Conservation (phyloP, 1,140 invertebrate species). For the Drosophila jambulina region DNA sequence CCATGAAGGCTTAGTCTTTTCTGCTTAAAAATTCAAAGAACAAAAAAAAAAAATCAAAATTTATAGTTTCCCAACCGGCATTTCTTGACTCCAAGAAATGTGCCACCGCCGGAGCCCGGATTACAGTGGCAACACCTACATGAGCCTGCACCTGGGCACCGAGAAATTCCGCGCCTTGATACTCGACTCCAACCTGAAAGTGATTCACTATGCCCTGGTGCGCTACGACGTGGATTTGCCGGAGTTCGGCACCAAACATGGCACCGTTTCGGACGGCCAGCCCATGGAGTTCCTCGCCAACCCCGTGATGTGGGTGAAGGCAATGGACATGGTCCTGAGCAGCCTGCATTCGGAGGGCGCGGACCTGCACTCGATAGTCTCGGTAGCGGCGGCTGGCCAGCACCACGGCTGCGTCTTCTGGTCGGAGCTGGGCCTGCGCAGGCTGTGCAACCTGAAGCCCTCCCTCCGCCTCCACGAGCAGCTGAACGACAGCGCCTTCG, state of each 20-base stretch:
- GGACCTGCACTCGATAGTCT: slow-evolving; percentile 92
- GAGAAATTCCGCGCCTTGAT: slow-evolving; percentile 37
- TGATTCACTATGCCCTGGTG: slow-evolving; percentile 10
- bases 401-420: slow-evolving; percentile 99
- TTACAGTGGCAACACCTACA: slow-evolving; percentile 55
- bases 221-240: slow-evolving; percentile 61
- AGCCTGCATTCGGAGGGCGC: slow-evolving; percentile 91
- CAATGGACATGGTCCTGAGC: slow-evolving; percentile 95
- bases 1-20: not conserved
- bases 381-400: slow-evolving; percentile 95
- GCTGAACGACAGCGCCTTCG: slow-evolving; percentile 90
- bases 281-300: slow-evolving; percentile 87
- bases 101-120: slow-evolving; percentile 40
- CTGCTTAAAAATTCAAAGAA: not conserved
- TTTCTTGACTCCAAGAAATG: slow-evolving; percentile 27
- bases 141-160: slow-evolving; percentile 49
- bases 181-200: slow-evolving; percentile 37
- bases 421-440: slow-evolving; percentile 90
- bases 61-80: too few species aligned
- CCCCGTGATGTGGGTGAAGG: slow-evolving; percentile 97
- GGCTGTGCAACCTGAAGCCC: slow-evolving; percentile 89
- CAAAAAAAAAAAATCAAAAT: not conserved
- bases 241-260: slow-evolving; percentile 37
- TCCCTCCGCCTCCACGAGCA: slow-evolving; percentile 93
- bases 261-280: not conserved